Percentiles rank a stretch among this genome's conserved stretches.
These are phyloP conservation scores for Synaphobranchus kaupii DNA, from an alignment of 2,797 vertebrate species.

Conservation along the genomic window DNA sequence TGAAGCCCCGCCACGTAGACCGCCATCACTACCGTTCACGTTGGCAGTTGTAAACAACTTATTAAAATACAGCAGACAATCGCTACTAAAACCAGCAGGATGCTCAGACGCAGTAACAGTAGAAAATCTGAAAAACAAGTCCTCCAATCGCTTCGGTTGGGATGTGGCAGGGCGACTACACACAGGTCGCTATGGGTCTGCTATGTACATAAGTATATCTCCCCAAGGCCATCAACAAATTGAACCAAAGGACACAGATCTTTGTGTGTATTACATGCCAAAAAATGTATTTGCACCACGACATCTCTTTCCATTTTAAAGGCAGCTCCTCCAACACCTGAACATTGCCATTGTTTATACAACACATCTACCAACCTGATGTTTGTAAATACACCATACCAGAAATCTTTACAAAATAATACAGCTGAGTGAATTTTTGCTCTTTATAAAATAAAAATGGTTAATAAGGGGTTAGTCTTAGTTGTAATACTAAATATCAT, in stretches of 20 bases:
- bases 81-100: background rate
- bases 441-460: background rate
- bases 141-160: background rate
- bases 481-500: background rate
- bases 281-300: too few species aligned
- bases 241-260: background rate
- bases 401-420: background rate
- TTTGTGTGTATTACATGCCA: background rate
- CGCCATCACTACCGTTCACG: background rate
- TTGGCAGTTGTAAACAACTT: background rate
- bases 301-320: too few species aligned
- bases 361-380: too few species aligned
- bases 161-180: background rate
- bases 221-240: background rate
- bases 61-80: background rate
- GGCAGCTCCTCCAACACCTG: too few species aligned
- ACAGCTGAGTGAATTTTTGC: background rate
- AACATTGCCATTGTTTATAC: too few species aligned
- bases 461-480: background rate
- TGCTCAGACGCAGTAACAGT: background rate
- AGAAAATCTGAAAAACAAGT: background rate
- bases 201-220: background rate
- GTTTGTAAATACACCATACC: too few species aligned
- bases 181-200: background rate
- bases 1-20: background rate